These are phyloP conservation scores for Ips typographus DNA, from an alignment of 1,140 invertebrate species.

Conservation along the genomic window DNA sequence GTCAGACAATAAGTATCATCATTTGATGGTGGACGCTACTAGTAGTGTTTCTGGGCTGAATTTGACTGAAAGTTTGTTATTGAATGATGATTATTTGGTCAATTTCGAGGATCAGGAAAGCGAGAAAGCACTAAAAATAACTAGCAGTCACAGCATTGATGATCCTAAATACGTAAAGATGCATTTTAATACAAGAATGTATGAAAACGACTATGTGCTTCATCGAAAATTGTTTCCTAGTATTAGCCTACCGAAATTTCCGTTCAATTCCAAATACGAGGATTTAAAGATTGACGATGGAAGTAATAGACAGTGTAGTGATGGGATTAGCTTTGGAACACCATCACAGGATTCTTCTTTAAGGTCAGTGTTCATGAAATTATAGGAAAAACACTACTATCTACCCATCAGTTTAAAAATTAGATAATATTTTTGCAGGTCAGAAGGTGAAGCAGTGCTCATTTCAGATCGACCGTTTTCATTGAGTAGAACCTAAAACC, in stretches of 20 bases:
- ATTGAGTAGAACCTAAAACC: too few relatives aligned
- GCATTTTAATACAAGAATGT: background rate
- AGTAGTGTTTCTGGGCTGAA: slow-evolving; percentile 30
- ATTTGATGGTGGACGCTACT: slow-evolving; percentile 31
- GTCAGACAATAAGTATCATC: slow-evolving; percentile 34
- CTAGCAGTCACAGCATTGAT: background rate
- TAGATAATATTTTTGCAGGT: slow-evolving; percentile 9
- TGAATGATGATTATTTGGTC: slow-evolving; percentile 23
- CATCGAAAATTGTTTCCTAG: background rate
- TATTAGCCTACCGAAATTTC: slow-evolving; percentile 17
- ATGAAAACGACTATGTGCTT: slow-evolving; percentile 16
- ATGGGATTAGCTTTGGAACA: slow-evolving; percentile 3
- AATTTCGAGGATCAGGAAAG: background rate
- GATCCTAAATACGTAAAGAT: too few relatives aligned
- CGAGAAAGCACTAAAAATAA: background rate
- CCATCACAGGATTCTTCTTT: slow-evolving; percentile 26
- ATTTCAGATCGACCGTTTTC: background rate
- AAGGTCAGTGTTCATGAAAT: background rate
- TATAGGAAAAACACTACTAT: too few relatives aligned
- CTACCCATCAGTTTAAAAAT: too few relatives aligned
- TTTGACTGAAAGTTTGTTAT: slow-evolving; percentile 18
- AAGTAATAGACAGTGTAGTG: slow-evolving; percentile 1
- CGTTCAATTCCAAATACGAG: background rate
- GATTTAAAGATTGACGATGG: background rate
- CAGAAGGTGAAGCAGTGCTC: slow-evolving; percentile 16